Conservation (phyloP, 2,113 vertebrate genomes). For the Oenanthe melanoleuca region DNA sequence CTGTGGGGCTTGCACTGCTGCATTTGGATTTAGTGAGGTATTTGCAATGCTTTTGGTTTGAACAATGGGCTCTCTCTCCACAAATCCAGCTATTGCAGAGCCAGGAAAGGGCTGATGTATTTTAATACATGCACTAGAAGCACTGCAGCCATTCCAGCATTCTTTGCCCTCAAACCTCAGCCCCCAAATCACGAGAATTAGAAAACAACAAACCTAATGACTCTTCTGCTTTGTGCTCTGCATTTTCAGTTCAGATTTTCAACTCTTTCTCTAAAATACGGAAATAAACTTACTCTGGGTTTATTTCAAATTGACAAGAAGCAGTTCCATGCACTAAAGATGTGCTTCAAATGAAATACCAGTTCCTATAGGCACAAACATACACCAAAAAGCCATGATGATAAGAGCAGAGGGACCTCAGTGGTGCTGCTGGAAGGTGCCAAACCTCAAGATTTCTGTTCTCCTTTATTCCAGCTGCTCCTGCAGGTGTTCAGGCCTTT, state of each 20-base stretch:
- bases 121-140: background rate
- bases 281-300: background rate
- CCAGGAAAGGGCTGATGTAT: conserved; percentile 45
- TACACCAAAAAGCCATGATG: background rate
- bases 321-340: background rate
- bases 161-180: conserved; percentile 3
- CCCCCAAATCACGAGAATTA: background rate
- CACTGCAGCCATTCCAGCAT: background rate
- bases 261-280: background rate
- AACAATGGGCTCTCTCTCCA: conserved; percentile 49
- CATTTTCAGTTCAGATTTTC: background rate
- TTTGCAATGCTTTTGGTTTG: conserved; percentile 60
- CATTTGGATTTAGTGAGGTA: conserved; percentile 29
- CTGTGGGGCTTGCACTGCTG: background rate
- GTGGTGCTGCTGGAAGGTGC: background rate
- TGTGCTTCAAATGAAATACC: background rate
- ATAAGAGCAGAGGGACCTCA: background rate
- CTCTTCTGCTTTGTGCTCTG: background rate
- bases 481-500: background rate
- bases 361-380: background rate
- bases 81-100: conserved; percentile 56
- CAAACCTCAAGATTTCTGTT: background rate
- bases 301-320: background rate
- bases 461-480: background rate
- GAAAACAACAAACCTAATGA: background rate